A percentile compares a stretch with the other conserved stretches of the same genome.
Conservation (phyloP, 1,140 invertebrate genomes). For the Dolichoris vasculosae region DNA sequence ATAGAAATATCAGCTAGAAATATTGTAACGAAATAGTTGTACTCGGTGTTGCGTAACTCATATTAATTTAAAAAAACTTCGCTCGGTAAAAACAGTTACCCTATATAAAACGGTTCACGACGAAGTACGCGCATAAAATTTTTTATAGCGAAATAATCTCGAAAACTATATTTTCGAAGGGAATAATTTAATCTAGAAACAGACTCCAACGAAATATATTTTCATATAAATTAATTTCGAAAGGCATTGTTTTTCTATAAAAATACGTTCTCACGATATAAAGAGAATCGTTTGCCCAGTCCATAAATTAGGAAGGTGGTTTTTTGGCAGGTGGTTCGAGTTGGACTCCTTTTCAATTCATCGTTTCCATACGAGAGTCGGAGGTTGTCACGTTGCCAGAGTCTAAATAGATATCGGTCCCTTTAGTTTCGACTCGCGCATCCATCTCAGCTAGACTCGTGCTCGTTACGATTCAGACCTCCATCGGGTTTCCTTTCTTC, state of each 20-base stretch:
- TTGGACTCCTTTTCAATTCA: background rate
- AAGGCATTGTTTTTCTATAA: background rate
- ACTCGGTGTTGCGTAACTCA: too few species aligned
- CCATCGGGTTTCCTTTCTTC: constrained; percentile 13
- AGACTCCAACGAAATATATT: background rate
- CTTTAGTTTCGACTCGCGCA: too few species aligned
- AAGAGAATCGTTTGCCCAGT: background rate
- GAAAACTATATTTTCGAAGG: too few species aligned
- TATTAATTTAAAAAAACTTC: too few species aligned
- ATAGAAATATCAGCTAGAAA: too few species aligned
- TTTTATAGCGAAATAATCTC: too few species aligned
- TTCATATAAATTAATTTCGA: background rate
- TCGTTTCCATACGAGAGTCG: background rate
- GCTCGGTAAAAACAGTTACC: too few species aligned
- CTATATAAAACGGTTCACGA: too few species aligned
- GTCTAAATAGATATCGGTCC: constrained; percentile 27
- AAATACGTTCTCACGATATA: background rate
- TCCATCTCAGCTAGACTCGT: background rate
- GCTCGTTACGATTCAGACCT: constrained; percentile 38
- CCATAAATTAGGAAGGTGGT: background rate
- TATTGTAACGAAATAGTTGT: too few species aligned
- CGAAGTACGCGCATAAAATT: too few species aligned
- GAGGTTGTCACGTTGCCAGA: constrained; percentile 4
- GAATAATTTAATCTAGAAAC: background rate
- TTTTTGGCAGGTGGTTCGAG: background rate